phyloP scores from a whole-genome alignment of 2,113 vertebrate species.

The Phalacrocorax aristotelis region DNA sequence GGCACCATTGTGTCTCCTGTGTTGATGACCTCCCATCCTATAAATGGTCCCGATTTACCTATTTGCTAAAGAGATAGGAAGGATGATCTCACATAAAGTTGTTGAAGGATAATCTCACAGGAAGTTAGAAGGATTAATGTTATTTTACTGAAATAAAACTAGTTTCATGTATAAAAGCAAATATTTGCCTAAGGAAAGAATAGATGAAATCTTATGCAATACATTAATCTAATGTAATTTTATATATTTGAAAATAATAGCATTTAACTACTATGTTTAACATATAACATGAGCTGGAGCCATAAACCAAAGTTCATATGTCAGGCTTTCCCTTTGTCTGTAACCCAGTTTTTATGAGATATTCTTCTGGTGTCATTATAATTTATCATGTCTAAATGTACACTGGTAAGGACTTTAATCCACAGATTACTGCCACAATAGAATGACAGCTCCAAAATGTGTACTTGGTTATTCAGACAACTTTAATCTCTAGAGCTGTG shows the following conservation, averaged over 20 bases:
- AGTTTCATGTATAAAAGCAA: not conserved
- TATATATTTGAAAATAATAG: not conserved
- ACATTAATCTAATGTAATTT: not conserved
- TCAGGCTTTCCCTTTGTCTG: not conserved
- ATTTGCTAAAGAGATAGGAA: not conserved
- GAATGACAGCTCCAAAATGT: not conserved
- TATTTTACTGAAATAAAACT: not conserved
- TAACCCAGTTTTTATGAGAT: not conserved
- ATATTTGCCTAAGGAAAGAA: not conserved
- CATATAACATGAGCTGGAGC: not conserved
- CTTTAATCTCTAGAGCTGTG: not conserved
- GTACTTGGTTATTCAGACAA: not conserved
- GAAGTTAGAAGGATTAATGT: not conserved
- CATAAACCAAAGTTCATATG: not conserved
- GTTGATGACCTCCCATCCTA: not conserved
- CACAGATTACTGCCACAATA: not conserved
- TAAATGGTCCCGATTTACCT: not conserved
- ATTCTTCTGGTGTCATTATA: not conserved
- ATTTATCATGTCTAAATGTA: not conserved
- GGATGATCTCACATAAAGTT: not conserved
- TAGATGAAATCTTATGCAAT: not conserved
- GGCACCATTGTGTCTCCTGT: not conserved
- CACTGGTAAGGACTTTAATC: not conserved
- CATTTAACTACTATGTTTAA: not conserved
- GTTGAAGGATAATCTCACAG: not conserved